Evolutionary conservation across 30 jellyfish, hydroid and myxozoan species (phyloP), one percentile per base, ranked within the genome.

Genomic region (Aurelia coerulea): DNA sequence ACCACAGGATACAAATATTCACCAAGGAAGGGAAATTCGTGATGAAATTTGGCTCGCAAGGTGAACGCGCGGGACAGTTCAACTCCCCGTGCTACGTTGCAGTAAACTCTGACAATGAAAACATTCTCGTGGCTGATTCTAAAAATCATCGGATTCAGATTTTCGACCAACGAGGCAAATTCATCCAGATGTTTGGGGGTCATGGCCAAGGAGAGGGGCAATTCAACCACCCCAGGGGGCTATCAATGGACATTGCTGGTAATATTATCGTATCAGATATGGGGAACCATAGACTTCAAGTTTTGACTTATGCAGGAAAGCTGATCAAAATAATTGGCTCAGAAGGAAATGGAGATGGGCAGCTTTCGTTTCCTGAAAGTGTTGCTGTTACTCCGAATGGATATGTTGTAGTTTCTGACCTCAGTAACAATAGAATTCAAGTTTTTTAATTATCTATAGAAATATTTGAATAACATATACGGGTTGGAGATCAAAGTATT

Each of bases 381-480:
- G 97, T 95, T 10, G 97, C 97, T 4, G 99, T 95, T 58, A 90
- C 97, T 17, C 97, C 98, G 17, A 95, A 95, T 79, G 99, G 99
- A 10, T 90, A 89, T 76, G 83, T 95, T 16, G 97, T 90, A 10
- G 99, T 95, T 3, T 90, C 99, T 11, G 99, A 95, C 41, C 83
- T 90, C 18, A 85, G 98, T 62, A 95, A 95, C 77, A 95, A 95
- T 65, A 92, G 99, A 62, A 95, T 95, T 31, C 98, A 94, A 84
- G 95, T 94, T 19, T 94, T 94, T 72, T 94, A 83, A 79, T 46
- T 0, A 46, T 46, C 56, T 6, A 46, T 46, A 46, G 8, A 46
- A 46, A 4, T 46, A 46, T 9, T 46, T 46, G 56, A 46, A 46
- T 46, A 7, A 46, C 15, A 46, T 46, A 6, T 9, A 6, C 56